These are phyloP conservation scores for Austrofundulus limnaeus DNA, from an alignment of 2,113 vertebrate genomes.

Conservation along the genomic window DNA sequence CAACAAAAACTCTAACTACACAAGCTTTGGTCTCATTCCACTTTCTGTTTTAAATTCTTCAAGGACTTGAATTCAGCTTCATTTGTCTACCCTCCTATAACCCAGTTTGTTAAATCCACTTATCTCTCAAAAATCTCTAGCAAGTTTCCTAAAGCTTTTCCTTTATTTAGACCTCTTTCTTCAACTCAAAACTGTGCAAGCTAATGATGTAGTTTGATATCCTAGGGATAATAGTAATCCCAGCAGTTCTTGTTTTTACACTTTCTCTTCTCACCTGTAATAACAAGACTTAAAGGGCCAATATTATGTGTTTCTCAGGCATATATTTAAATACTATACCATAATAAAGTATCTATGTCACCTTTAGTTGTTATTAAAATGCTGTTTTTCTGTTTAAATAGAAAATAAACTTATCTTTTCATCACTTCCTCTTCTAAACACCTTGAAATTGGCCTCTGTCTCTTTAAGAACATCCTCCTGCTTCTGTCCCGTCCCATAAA, in stretches of 20 bases:
- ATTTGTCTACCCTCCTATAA: slow-evolving; percentile 5
- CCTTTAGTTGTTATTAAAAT: too few relatives aligned
- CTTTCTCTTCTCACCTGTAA: slow-evolving; percentile 46
- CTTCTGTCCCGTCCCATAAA: too few relatives aligned
- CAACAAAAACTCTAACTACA: slow-evolving; percentile 19
- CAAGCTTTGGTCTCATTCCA: slow-evolving; percentile 12
- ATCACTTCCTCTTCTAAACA: too few relatives aligned
- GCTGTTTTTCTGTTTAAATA: too few relatives aligned
- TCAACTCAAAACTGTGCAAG: slow-evolving; percentile 10
- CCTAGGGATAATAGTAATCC: slow-evolving; percentile 31
- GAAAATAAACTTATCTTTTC: too few relatives aligned
- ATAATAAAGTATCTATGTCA: too few relatives aligned
- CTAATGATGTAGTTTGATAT: slow-evolving; percentile 17
- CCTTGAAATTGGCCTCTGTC: too few relatives aligned
- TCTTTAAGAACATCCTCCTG: too few relatives aligned
- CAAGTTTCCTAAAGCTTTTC: not conserved
- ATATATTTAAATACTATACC: too few relatives aligned
- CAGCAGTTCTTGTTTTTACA: slow-evolving; percentile 31
- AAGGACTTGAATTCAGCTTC: slow-evolving; percentile 32
- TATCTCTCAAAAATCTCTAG: slow-evolving; percentile 18
- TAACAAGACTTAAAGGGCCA: slow-evolving; percentile 29
- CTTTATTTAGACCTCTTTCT: slow-evolving; percentile 8
- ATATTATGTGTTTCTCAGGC: too few relatives aligned
- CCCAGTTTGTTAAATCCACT: slow-evolving; percentile 15
- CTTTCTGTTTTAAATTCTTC: slow-evolving; percentile 7